Evolutionary conservation across 2,888 invertebrate genomes (phyloP).

Genomic region (Pachycephus smyrnensis): DNA sequence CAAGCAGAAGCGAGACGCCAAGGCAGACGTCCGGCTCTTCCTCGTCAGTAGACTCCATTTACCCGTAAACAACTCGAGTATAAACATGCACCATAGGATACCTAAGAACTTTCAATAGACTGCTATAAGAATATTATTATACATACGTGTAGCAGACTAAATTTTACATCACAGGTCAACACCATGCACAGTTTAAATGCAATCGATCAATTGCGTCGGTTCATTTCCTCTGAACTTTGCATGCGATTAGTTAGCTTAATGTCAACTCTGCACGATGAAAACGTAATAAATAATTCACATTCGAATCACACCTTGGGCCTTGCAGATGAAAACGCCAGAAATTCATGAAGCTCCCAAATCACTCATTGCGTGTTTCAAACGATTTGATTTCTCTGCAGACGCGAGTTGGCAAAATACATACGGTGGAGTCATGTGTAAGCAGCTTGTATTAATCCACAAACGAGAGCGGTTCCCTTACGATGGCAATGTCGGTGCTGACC

Average conservation of each 20-base stretch:
- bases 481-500: neutral
- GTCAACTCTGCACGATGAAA: neutral
- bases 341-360: neutral
- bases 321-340: neutral
- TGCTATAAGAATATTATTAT: neutral
- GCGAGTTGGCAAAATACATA: conserved; percentile 15
- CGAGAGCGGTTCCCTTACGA: neutral
- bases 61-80: neutral
- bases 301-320: neutral
- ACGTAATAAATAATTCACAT: neutral
- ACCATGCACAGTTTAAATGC: neutral
- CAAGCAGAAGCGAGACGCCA: neutral
- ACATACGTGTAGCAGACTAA: neutral
- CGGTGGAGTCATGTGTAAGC: conserved; percentile 9
- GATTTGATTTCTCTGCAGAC: neutral
- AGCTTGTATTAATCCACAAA: neutral
- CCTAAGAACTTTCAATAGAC: neutral
- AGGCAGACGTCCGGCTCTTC: neutral
- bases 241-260: neutral
- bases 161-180: neutral
- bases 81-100: neutral
- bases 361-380: neutral
- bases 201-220: neutral
- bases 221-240: neutral
- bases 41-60: neutral